A percentile compares a stretch with the other conserved stretches of the same genome.
Conservation (phyloP, 2,797 vertebrate genomes). For the Acipenser oxyrinchus region DNA sequence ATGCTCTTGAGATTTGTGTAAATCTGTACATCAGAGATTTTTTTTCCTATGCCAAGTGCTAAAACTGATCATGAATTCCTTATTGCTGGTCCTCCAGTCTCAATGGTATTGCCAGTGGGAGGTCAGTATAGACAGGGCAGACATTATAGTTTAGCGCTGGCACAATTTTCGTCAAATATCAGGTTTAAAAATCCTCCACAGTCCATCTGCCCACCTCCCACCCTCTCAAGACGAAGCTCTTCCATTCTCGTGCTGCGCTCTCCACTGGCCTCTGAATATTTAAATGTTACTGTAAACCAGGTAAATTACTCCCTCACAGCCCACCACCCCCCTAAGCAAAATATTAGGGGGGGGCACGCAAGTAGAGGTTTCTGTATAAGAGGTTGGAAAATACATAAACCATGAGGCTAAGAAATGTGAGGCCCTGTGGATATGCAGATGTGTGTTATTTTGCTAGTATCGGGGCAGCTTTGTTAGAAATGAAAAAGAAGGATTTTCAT, state of each 20-base stretch:
- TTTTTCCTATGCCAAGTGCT: slow-evolving; percentile 45
- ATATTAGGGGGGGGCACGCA: neutral
- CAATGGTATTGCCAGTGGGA: slow-evolving; percentile 39
- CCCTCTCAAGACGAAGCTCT: neutral
- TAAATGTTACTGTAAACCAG: neutral
- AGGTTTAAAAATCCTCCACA: slow-evolving; percentile 1
- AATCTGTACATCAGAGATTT: slow-evolving; percentile 58
- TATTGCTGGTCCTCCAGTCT: slow-evolving; percentile 31
- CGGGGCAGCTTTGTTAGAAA: slow-evolving; percentile 88
- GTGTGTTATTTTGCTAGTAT: slow-evolving; percentile 92
- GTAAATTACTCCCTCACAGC: slow-evolving; percentile 4
- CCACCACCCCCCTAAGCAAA: neutral
- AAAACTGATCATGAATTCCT: slow-evolving; percentile 42
- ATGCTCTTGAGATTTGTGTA: slow-evolving; percentile 46
- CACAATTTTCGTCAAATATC: slow-evolving; percentile 12
- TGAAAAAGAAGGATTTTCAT: slow-evolving; percentile 77
- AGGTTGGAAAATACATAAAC: slow-evolving; percentile 98
- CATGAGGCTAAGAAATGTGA: slow-evolving; percentile 92
- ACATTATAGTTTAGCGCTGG: slow-evolving; percentile 51
- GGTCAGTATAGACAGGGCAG: slow-evolving; percentile 31
- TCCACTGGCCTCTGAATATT: neutral
- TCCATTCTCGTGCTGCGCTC: neutral
- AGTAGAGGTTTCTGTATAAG: slow-evolving; percentile 93
- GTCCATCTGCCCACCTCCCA: slow-evolving; percentile 4
- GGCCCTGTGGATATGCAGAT: slow-evolving; percentile 98